phyloP scores from a whole-genome alignment of 2,797 vertebrate species.

The Intellagama lesueurii region DNA sequence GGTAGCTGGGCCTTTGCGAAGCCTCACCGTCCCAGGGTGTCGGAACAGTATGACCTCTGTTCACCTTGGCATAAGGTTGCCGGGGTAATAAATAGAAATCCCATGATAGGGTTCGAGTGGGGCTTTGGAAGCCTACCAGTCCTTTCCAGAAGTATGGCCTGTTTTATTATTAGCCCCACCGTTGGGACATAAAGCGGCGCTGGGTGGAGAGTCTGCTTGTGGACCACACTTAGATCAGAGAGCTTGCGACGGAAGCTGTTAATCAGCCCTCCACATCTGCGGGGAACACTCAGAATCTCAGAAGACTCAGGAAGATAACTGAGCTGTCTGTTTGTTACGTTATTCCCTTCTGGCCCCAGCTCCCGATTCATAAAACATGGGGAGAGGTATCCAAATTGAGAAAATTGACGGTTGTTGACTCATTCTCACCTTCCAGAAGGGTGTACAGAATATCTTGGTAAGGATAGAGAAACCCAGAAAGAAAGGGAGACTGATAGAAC shows the following conservation, averaged over 20 bases:
- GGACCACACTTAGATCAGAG: background rate
- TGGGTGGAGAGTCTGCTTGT: background rate
- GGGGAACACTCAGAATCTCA: no score
- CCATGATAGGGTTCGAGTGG: background rate
- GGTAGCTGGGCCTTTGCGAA: background rate
- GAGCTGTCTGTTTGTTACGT: no score
- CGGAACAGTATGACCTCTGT: background rate
- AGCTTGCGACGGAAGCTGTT: no score
- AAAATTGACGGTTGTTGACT: background rate
- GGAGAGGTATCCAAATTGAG: background rate
- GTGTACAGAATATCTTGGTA: background rate
- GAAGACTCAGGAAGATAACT: no score
- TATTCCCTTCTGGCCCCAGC: background rate
- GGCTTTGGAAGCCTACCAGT: background rate
- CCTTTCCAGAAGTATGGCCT: background rate
- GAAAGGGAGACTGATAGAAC: no score
- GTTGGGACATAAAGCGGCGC: background rate
- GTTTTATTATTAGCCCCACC: background rate
- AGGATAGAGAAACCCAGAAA: no score
- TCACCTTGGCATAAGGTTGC: conserved; percentile 1
- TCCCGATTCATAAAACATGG: background rate
- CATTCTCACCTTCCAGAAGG: background rate
- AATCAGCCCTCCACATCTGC: background rate
- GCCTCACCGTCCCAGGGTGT: no score
- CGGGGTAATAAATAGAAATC: conserved; percentile 9